These are phyloP conservation scores for Bolinopsis microptera DNA, from an alignment of 37 sponge, comb jelly and placozoan species.

Conservation along the genomic window DNA sequence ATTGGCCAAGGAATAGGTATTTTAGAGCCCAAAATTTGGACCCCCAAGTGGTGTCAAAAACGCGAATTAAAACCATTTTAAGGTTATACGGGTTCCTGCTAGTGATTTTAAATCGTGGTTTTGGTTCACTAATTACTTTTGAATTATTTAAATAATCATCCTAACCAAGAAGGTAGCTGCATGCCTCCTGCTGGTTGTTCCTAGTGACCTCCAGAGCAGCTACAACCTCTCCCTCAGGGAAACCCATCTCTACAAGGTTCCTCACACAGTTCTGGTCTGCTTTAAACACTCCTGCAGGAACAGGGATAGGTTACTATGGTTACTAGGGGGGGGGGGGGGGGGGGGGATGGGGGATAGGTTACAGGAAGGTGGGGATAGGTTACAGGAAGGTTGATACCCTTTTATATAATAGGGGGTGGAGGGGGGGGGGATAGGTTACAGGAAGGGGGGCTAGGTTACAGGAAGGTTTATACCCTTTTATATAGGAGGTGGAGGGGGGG, in stretches of 20 bases:
- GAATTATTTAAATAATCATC: too few species aligned
- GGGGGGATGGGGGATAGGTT: background rate
- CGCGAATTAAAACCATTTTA: too few species aligned
- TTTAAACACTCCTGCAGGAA: constrained; percentile 42
- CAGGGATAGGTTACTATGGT: background rate
- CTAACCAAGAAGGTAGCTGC: constrained; percentile 38
- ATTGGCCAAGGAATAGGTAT: too few species aligned
- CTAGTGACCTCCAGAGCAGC: constrained; percentile 33
- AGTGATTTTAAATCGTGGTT: too few species aligned
- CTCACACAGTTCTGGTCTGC: constrained; percentile 8
- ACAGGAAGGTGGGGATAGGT: background rate
- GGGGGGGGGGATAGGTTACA: background rate
- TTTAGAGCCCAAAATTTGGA: too few species aligned
- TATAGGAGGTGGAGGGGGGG: too few species aligned
- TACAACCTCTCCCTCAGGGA: constrained; percentile 56
- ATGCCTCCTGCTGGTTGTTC: constrained; percentile 63
- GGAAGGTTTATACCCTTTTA: too few species aligned
- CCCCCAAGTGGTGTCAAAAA: too few species aligned
- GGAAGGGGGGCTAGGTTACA: too few species aligned
- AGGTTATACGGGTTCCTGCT: too few species aligned
- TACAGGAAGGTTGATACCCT: background rate
- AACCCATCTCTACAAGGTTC: constrained; percentile 52
- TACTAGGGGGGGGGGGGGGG: background rate
- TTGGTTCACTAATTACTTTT: too few species aligned
- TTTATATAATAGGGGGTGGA: background rate